Conservation (phyloP, 2,797 vertebrate species). For the Malurus splendens region DNA sequence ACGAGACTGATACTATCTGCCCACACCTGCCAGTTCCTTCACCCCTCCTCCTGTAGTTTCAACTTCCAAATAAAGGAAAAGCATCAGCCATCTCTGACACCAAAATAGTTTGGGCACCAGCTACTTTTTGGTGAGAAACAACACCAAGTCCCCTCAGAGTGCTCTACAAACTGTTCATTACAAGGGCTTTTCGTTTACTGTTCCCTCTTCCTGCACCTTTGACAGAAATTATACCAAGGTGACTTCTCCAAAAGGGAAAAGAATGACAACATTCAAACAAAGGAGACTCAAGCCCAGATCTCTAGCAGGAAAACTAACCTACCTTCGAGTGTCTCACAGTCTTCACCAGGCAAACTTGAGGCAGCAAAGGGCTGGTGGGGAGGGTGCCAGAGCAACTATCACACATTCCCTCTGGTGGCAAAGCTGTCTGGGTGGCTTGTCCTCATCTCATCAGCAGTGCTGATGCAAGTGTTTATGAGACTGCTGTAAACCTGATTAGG, state of each 20-base stretch:
- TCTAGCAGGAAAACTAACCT: neutral
- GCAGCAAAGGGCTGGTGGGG: neutral
- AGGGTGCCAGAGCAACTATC: neutral
- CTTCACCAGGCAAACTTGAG: neutral
- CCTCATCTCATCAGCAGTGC: neutral
- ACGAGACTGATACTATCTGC: neutral
- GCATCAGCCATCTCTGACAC: neutral
- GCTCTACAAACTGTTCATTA: neutral
- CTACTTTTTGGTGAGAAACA: neutral
- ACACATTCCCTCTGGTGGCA: neutral
- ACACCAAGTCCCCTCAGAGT: neutral
- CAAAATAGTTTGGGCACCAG: neutral
- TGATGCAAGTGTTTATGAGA: neutral
- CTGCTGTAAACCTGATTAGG: neutral
- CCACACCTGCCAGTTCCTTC: neutral
- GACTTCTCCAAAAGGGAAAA: neutral
- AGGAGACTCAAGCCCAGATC: neutral
- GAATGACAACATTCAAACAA: neutral
- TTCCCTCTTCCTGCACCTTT: neutral
- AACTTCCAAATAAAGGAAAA: constrained; percentile 19
- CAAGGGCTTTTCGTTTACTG: neutral
- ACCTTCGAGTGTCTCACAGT: neutral
- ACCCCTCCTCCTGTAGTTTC: neutral
- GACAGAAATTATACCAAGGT: neutral
- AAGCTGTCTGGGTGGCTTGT: neutral